Evolutionary conservation across 1,140 invertebrate species (phyloP), one percentile per base, ranked within the genome.

Genomic region (Lepidostoma basale): DNA sequence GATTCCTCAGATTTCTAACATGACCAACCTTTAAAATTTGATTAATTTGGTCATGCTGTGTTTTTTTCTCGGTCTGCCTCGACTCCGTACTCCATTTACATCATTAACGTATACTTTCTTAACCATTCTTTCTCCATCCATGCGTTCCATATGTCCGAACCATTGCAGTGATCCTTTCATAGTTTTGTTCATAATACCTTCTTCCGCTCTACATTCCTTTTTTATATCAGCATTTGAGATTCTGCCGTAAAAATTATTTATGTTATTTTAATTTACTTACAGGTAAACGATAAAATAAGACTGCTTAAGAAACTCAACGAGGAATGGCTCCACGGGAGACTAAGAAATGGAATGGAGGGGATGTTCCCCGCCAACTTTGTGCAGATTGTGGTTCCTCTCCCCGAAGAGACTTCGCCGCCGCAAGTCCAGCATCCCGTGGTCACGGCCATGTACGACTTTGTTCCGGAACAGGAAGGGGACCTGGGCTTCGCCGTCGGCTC

Each of bases 341-440:
- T 87, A 74, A 81, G 83, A 26, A 77, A 75, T 42, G 87, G 87
- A 16, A 79, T 80, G 52, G 87, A 89, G 76, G 94, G 94, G 47
- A 89, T 95, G 62, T 95, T 95, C 81, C 94, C 94, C 1, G 78
- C 83, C 16, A 92, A 88, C 76, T 95, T 92, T 81, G 85, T 95
- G 42, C 86, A 93, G 66, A 80, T 95, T 42, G 88, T 89, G 76
- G 84, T 92, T 73, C 91, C 92, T 44, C 77, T 94, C 52, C 33
- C 56, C 16, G 56, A 59, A 23, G 14, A 79, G 82, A 22, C 83
- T 80, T 9, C 28, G 10, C 9, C 39, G 3, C 30, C 42, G 16
- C 49, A 73, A 10, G 52, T 59, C 26, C 28, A 49, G 23, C 36
- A 66, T 12, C n/a, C 20, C 56, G 2, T 23, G 4, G 83, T 83